Evolutionary conservation across 2,113 vertebrate species (phyloP), one percentile per base, ranked within the genome.

Genomic region (Scolopax mira): DNA sequence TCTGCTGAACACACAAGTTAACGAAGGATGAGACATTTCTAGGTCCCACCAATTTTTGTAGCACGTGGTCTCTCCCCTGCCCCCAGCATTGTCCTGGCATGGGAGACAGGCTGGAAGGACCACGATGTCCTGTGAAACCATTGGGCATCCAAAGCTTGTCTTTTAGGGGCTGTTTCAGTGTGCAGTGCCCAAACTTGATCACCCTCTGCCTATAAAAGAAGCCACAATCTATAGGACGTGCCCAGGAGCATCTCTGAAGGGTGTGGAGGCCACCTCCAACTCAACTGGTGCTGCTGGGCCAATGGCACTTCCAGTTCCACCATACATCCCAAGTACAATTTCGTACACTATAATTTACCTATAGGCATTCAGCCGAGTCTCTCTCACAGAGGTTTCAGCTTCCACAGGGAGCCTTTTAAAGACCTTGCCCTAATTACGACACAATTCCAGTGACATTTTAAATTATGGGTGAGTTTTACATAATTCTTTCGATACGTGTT

Each of bases 381-480:
- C 72, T 95, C 90, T 82, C 90, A 74, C 46, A 44, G 44, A 37
- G 28, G 23, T 39, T 83, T 61, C 72, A 30, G 73, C 90, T 95
- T 78, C 85, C 71, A 52, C 17, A 16, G 37, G 90, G 61, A 85
- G 75, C 55, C 85, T 94, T 89, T 91, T 74, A 64, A 72, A 96
- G 86, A 83, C 95, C 83, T 87, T 79, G 72, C 89, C 93, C 93
- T 97, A 96, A 94, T 97, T 97, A 82, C 7, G 9, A 97, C 79
- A 55, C 28, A 80, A 88, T 93, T 93, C 86, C 61, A 57, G 64
- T 51, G 94, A 79, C 96, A 86, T 86, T 96, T 91, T 94, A 97
- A 97, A 97, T 97, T 77, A 87, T 86, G 78, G 78, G 93, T 97
- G 96, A 96, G 92, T 54, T 94, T 97, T 78, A 51, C 87, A 71